Evolutionary conservation across 2,888 invertebrate genomes (phyloP).

Genomic region (Polymixis flavicincta): DNA sequence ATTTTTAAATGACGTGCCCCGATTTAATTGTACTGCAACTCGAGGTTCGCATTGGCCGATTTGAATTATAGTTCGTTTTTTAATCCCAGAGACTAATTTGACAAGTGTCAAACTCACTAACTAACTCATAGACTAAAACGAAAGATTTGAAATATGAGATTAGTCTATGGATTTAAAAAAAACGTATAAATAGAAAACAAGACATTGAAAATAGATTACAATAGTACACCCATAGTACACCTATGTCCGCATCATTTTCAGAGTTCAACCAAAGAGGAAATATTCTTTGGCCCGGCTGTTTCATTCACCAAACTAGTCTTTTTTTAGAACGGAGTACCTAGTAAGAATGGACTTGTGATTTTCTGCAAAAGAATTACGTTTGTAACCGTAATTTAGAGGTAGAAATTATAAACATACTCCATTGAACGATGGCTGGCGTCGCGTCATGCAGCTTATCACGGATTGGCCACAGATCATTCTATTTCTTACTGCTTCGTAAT

Average conservation of each 20-base stretch:
- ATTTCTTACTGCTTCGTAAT: slow-evolving; percentile 29
- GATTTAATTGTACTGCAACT: background rate
- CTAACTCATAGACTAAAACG: no score
- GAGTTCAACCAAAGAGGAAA: no score
- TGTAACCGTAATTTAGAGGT: background rate
- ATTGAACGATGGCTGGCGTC: background rate
- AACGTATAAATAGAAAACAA: background rate
- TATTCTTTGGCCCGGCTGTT: slow-evolving; percentile 36
- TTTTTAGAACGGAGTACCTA: slow-evolving; percentile 25
- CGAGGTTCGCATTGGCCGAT: background rate
- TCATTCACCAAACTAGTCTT: slow-evolving; percentile 31
- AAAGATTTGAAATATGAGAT: no score
- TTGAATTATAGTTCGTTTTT: no score
- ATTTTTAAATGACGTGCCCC: background rate
- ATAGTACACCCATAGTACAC: no score
- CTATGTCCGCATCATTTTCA: background rate
- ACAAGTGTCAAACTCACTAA: no score
- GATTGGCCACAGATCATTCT: background rate
- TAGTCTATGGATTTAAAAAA: no score
- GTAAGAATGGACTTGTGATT: slow-evolving; percentile 2
- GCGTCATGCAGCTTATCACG: background rate
- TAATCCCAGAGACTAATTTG: no score
- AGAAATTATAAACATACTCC: background rate
- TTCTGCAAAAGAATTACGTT: background rate
- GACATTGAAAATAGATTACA: no score